A percentile compares a stretch with the other conserved stretches of the same genome.
Conservation (phyloP, 2,113 vertebrate genomes). For the Clinocottus analis region DNA sequence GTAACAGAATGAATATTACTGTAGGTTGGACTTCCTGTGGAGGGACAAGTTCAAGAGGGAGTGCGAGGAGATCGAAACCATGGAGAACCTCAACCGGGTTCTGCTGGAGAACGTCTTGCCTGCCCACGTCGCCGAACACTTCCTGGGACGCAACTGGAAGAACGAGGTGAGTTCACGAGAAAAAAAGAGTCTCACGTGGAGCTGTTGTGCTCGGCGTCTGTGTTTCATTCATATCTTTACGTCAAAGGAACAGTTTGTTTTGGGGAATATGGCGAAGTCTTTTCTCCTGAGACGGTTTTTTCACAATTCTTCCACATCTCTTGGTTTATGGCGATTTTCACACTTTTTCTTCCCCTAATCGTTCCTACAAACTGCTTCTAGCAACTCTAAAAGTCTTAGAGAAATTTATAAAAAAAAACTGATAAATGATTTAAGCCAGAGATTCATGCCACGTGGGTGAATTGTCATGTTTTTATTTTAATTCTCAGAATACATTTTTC, state of each 20-base stretch:
- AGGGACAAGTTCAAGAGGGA: slow-evolving; percentile 99
- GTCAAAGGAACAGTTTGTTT: not conserved
- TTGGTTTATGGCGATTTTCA: not conserved
- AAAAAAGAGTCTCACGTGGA: not conserved
- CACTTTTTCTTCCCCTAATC: no score
- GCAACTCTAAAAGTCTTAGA: no score
- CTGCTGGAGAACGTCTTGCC: slow-evolving; percentile 97
- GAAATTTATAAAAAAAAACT: no score
- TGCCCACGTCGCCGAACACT: slow-evolving; percentile 97
- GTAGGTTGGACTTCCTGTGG: slow-evolving; percentile 99
- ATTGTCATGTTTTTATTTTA: not conserved
- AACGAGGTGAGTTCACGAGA: slow-evolving; percentile 87
- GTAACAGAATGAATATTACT: slow-evolving; percentile 99
- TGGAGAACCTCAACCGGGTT: slow-evolving; percentile 98
- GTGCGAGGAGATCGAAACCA: slow-evolving; percentile 98
- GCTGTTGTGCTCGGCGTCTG: not conserved
- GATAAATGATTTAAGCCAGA: not conserved
- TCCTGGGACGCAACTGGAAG: slow-evolving; percentile 96
- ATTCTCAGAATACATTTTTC: no score
- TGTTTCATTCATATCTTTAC: not conserved
- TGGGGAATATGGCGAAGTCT: no score
- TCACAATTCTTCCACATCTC: not conserved
- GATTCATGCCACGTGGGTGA: not conserved
- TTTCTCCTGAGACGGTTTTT: no score
- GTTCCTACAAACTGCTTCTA: no score